phyloP scores from a whole-genome alignment of 2,888 invertebrate species.

The Hermaeophaga mercurialis region DNA sequence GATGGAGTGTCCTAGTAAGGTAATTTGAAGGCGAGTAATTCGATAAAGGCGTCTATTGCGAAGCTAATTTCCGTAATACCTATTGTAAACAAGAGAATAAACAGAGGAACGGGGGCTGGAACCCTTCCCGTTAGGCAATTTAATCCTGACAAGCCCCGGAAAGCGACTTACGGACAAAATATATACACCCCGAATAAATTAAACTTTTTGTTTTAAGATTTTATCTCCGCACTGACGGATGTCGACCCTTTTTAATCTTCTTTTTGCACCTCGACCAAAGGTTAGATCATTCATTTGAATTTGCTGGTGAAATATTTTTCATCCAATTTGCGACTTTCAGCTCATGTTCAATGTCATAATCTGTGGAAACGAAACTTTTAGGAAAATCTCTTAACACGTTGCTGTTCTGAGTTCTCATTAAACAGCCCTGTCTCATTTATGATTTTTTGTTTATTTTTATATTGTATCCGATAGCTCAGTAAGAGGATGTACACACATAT shows the following conservation, averaged over 20 bases:
- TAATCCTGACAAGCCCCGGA: conserved; percentile 42
- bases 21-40: conserved; percentile 36
- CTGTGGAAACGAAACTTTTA: no score
- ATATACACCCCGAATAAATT: conserved; percentile 48
- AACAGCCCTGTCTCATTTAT: no score
- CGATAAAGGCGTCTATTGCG: conserved; percentile 38
- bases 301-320: conserved; percentile 25
- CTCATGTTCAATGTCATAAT: neutral
- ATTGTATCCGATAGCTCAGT: no score
- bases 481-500: no score
- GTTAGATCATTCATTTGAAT: conserved; percentile 39
- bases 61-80: conserved; percentile 45
- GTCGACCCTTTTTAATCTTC: conserved; percentile 44
- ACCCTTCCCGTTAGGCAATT: conserved; percentile 45
- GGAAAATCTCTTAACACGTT: no score
- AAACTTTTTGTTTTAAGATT: conserved; percentile 49
- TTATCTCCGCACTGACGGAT: conserved; percentile 41
- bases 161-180: conserved; percentile 43
- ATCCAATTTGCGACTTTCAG: neutral
- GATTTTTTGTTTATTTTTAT: no score
- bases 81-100: conserved; percentile 44
- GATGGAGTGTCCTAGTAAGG: conserved; percentile 28
- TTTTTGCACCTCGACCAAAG: conserved; percentile 40
- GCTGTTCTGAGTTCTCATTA: no score
- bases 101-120: conserved; percentile 40